Percentiles rank a stretch among this genome's conserved stretches.
These are phyloP conservation scores for Corynorhinus townsendii DNA, from an alignment of 2,113 vertebrate genomes.

Conservation along the genomic window DNA sequence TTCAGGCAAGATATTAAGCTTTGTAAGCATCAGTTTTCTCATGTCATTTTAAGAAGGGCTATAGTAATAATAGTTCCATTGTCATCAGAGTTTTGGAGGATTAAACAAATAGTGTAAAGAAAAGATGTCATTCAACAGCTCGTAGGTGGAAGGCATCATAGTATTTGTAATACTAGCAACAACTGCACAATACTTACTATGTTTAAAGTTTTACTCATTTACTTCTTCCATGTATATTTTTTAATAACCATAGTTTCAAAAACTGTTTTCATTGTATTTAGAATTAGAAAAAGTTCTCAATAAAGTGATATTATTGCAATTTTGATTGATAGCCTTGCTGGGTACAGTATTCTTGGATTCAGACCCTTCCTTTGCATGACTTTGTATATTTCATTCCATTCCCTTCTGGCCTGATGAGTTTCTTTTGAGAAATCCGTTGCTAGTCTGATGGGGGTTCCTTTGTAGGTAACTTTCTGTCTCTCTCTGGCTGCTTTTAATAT, in stretches of 20 bases:
- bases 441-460: too few species aligned
- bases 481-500: too few species aligned
- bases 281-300: not conserved
- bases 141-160: not conserved
- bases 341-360: too few species aligned
- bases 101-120: not conserved
- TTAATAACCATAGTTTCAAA: not conserved
- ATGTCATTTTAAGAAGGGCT: not conserved
- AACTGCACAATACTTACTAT: not conserved
- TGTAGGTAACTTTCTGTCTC: too few species aligned
- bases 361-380: too few species aligned
- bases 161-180: not conserved
- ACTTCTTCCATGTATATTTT: not conserved
- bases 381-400: too few species aligned
- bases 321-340: too few species aligned
- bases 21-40: not conserved
- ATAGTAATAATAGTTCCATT: not conserved
- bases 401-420: too few species aligned
- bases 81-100: not conserved
- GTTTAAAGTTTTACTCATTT: not conserved
- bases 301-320: not conserved
- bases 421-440: too few species aligned
- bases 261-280: not conserved
- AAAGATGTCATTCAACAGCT: not conserved
- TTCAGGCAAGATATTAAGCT: not conserved